phyloP scores from a whole-genome alignment of 1,140 invertebrate species.

The Brachionus calyciflorus region DNA sequence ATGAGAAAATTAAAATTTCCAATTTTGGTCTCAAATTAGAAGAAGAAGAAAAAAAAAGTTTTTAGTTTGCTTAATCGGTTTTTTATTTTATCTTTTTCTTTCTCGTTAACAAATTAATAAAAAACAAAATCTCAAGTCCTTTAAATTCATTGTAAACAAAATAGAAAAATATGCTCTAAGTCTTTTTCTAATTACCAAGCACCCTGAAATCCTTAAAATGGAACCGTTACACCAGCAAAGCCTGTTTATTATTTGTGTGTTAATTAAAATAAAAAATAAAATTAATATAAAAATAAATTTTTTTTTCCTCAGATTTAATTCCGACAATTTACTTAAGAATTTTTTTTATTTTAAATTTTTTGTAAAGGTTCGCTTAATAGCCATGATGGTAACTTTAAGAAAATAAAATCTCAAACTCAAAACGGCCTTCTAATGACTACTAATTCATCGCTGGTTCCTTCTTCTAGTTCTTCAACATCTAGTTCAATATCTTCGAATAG shows the following conservation, averaged over 20 bases:
- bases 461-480: not conserved
- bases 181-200: not conserved
- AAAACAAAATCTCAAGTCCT: no score
- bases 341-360: no score
- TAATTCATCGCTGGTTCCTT: not conserved
- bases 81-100: no score
- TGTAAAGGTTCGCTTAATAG: no score
- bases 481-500: not conserved
- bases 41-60: no score
- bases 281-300: no score
- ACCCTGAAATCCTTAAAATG: not conserved
- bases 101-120: no score
- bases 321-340: no score
- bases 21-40: not conserved
- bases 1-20: constrained; percentile 34
- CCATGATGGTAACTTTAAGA: constrained; percentile 1
- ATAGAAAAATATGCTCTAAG: not conserved
- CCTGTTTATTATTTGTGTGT: not conserved
- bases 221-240: not conserved
- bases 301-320: no score
- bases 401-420: constrained; percentile 6
- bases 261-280: no score
- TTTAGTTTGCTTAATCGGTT: no score
- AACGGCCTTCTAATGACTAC: constrained; percentile 22
- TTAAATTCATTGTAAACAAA: no score